Conservation (phyloP, 1,140 invertebrate species). For the Cydia strobilella region DNA sequence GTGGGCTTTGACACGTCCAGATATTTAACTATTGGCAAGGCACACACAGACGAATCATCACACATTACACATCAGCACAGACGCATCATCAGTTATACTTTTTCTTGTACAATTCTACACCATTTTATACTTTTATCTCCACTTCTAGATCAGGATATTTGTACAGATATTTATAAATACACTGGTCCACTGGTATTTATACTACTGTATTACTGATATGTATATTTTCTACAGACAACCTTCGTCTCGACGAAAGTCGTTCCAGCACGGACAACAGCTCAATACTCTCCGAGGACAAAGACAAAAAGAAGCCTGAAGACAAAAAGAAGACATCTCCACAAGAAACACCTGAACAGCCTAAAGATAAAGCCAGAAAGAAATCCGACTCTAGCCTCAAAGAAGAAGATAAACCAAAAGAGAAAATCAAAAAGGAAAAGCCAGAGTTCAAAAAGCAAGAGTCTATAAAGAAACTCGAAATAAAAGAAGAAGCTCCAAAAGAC, state of each 20-base stretch:
- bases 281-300: slow-evolving; percentile 34
- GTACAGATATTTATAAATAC: too few relatives aligned
- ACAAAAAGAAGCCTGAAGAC: neutral
- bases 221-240: slow-evolving; percentile 7
- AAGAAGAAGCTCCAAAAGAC: slow-evolving; percentile 37
- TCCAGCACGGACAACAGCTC: slow-evolving; percentile 57
- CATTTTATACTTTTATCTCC: too few relatives aligned
- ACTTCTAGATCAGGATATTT: too few relatives aligned
- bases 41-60: too few relatives aligned
- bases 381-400: slow-evolving; percentile 71
- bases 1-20: slow-evolving; percentile 61
- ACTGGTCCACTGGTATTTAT: too few relatives aligned
- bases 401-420: slow-evolving; percentile 56
- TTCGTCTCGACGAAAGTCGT: slow-evolving; percentile 54
- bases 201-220: neutral
- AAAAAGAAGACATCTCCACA: slow-evolving; percentile 40
- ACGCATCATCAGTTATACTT: too few relatives aligned
- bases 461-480: slow-evolving; percentile 52
- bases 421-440: slow-evolving; percentile 56
- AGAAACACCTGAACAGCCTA: slow-evolving; percentile 48
- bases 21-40: slow-evolving; percentile 55
- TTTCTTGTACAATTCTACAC: too few relatives aligned
- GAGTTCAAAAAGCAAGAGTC: slow-evolving; percentile 72
- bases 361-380: slow-evolving; percentile 56
- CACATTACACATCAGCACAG: too few relatives aligned